Base-by-base conservation (phyloP, 2,888 invertebrate species). In the Xylota sylvarum region DNA sequence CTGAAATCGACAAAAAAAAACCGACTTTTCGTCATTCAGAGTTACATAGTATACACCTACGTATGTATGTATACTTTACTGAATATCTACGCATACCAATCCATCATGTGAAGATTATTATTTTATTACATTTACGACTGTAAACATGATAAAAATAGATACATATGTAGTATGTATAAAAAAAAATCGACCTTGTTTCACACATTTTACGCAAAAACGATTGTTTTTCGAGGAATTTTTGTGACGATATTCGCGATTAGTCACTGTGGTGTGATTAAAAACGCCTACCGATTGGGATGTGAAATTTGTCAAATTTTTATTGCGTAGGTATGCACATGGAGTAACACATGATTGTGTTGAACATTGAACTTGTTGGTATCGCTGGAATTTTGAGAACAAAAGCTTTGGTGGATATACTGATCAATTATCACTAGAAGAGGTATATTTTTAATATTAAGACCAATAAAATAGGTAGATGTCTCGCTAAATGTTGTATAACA, bases 101-200 rank as follows among this genome's bases (percentile, higher is more conserved):
- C 14, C 40, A 69, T 69, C 40, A 55, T 35, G 48, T 5, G 7
- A n/a, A 48, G 56, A 67, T 76, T 65, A 76, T 35, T 30, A 55
- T 14, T 67, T 64, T 67, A 27, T 58, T 67, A 43, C 55, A 55
- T 43, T 64, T 55, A 74, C 65, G 48, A 56, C 10, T 56, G 76
- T 46, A 76, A 56, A 76, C 35, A 46, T 48, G 65, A 76, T 56
- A 56, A 65, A 65, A 65, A 65, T 65, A 65, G 56, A 30, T 46
- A 35, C 23, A 23, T 23, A 23, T 3, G 1, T 56, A 12, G 1
- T 56, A 12, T 19, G 32, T 35, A 23, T 2, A 37, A 27, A 58
- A 48, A 23, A 23, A 19, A 12, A 55, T 37, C 69, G 69, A 30
- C 55, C 69, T 69, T 55, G 69, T 69, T 55, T 62, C 23, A 62